A percentile compares a stretch with the other conserved stretches of the same genome.
Conservation (phyloP, 2,888 invertebrate species). For the Empis stercorea region DNA sequence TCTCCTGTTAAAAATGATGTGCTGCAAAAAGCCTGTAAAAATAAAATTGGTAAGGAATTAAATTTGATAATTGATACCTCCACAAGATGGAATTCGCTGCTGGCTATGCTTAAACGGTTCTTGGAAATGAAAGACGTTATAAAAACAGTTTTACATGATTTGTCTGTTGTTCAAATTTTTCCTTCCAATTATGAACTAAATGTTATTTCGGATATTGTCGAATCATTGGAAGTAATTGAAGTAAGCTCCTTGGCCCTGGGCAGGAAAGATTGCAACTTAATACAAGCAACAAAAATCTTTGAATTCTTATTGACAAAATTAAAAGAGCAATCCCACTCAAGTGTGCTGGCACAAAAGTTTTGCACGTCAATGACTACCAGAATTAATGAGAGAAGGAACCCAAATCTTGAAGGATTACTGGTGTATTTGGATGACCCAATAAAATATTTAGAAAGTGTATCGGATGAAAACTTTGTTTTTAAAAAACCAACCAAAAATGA, state of each 20-base stretch:
- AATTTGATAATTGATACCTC: background rate
- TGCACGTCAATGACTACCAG: background rate
- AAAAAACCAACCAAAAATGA: background rate
- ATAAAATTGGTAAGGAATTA: background rate
- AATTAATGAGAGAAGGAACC: background rate
- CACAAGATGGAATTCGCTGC: background rate
- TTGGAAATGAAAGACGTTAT: background rate
- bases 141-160: background rate
- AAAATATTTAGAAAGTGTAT: background rate
- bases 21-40: background rate
- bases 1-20: background rate
- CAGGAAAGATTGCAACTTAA: background rate
- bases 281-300: background rate
- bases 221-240: background rate
- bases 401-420: background rate
- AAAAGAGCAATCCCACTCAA: background rate
- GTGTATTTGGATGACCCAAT: background rate
- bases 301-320: background rate
- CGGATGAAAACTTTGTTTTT: background rate
- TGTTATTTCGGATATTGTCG: background rate
- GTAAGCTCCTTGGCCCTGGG: background rate
- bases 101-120: background rate
- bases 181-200: background rate
- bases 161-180: background rate
- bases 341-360: background rate